These are phyloP conservation scores for Aproaerema taeniolella DNA, from an alignment of 2,888 invertebrate species.

Conservation along the genomic window DNA sequence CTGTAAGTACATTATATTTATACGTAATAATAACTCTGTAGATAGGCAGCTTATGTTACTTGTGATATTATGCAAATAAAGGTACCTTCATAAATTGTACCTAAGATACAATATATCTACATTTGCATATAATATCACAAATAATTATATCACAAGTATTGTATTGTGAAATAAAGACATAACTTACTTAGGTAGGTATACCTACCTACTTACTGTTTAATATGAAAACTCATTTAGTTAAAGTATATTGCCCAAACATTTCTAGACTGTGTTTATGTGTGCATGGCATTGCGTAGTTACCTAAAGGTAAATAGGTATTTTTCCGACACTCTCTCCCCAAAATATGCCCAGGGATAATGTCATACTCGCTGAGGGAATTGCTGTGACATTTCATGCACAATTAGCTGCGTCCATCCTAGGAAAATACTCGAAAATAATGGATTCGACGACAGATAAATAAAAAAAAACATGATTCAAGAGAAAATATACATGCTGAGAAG, in stretches of 20 bases:
- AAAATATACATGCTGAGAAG: too few species aligned
- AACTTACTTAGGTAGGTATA: neutral
- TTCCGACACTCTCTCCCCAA: constrained; percentile 2
- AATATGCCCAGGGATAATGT: constrained; percentile 13
- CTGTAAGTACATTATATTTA: neutral
- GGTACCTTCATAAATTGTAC: neutral
- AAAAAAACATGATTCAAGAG: too few species aligned
- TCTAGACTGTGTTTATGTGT: too few species aligned
- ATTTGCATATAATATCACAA: too few species aligned
- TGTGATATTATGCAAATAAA: too few species aligned
- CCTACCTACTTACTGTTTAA: too few species aligned
- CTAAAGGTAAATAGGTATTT: too few species aligned
- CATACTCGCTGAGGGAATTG: constrained; percentile 13
- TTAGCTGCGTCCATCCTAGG: constrained; percentile 14
- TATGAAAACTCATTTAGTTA: neutral
- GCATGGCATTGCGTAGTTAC: too few species aligned
- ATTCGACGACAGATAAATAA: neutral
- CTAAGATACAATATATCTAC: neutral
- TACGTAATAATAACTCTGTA: neutral
- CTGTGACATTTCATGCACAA: constrained; percentile 24
- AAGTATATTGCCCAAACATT: too few species aligned
- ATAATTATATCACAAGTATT: too few species aligned
- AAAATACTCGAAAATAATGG: constrained; percentile 1
- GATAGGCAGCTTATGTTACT: too few species aligned
- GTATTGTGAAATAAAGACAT: too few species aligned